These are phyloP conservation scores for Callionymus lyra DNA, from an alignment of 2,113 vertebrate genomes.

Conservation along the genomic window DNA sequence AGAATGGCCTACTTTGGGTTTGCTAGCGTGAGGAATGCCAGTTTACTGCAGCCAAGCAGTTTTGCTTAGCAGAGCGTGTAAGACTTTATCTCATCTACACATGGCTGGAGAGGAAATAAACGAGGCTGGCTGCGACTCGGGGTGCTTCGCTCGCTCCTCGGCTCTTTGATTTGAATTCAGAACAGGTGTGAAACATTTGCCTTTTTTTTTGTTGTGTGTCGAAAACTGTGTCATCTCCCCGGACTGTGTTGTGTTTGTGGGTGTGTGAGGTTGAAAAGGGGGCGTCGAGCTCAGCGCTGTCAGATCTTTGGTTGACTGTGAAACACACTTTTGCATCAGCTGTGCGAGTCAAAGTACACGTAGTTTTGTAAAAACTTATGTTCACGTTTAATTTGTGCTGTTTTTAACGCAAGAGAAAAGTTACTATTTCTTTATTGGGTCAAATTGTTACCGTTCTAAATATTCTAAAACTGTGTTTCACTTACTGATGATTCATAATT, in stretches of 20 bases:
- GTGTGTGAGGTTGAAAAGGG: no score
- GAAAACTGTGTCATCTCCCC: slow-evolving; percentile 9
- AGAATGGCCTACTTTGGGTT: slow-evolving; percentile 42
- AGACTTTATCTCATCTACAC: slow-evolving; percentile 44
- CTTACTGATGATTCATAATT: no score
- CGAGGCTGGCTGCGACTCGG: slow-evolving; percentile 16
- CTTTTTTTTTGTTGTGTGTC: slow-evolving; percentile 4
- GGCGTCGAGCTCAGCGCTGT: no score
- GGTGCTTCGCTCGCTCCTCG: slow-evolving; percentile 17
- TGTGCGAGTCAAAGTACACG: no score
- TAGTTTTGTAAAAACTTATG: no score
- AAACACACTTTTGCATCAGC: no score
- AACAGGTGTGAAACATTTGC: slow-evolving; percentile 30
- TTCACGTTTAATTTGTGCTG: no score
- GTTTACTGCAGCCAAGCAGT: slow-evolving; percentile 20
- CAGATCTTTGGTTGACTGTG: no score
- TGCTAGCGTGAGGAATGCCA: slow-evolving; percentile 11
- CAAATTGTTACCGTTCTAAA: no score
- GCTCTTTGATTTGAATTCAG: slow-evolving; percentile 22
- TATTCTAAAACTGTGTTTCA: no score
- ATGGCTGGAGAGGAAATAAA: slow-evolving; percentile 36
- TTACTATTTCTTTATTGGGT: no score
- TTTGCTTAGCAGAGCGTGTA: slow-evolving; percentile 31
- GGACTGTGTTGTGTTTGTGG: background rate
- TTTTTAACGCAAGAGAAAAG: no score